These are phyloP conservation scores for Empidonax traillii DNA, from an alignment of 2,113 vertebrate genomes.

Conservation along the genomic window DNA sequence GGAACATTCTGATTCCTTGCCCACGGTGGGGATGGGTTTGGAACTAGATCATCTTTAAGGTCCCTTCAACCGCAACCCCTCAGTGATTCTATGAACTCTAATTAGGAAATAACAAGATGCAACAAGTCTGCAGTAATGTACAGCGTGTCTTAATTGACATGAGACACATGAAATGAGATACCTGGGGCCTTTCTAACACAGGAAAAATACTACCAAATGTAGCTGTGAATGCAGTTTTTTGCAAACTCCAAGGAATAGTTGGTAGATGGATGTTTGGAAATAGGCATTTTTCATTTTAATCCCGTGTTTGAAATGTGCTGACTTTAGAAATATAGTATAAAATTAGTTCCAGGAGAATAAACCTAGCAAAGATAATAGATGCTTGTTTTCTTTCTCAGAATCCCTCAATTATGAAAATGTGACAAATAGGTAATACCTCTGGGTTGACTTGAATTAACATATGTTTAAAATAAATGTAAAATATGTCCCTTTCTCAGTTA, in stretches of 20 bases:
- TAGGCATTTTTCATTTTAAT: not conserved
- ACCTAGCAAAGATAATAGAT: not conserved
- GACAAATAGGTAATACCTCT: not conserved
- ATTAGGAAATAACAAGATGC: not conserved
- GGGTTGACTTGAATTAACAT: not conserved
- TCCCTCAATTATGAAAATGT: not conserved
- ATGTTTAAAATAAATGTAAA: not conserved
- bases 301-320: not conserved
- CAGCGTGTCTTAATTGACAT: not conserved
- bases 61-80: not conserved
- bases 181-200: not conserved
- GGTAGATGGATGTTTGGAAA: not conserved
- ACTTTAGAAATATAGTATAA: not conserved
- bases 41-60: not conserved
- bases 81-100: accelerated
- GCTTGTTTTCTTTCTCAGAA: not conserved
- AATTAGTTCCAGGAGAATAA: not conserved
- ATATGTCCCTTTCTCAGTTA: not conserved
- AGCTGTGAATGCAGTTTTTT: not conserved
- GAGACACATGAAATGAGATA: not conserved
- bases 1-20: not conserved
- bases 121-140: not conserved
- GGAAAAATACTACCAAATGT: not conserved
- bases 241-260: not conserved
- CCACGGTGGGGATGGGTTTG: not conserved